Evolutionary conservation across 2,113 vertebrate genomes (phyloP).

Genomic region (Colistium nudipinnis): DNA sequence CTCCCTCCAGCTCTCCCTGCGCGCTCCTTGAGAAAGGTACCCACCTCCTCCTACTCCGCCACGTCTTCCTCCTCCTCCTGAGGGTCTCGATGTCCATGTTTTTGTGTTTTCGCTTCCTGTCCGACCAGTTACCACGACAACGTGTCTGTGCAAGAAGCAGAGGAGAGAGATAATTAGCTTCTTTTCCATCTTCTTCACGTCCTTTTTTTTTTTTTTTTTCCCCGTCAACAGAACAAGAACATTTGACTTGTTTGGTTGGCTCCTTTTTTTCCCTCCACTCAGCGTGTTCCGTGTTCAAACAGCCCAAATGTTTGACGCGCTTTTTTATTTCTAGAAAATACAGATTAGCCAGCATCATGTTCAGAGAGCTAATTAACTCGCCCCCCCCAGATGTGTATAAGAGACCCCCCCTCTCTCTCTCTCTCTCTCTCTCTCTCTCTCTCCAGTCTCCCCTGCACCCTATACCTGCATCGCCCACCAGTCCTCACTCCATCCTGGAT

Average conservation of each 20-base stretch:
- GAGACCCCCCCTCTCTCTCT: neutral
- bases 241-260: neutral
- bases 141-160: too few species aligned
- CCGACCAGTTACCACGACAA: neutral
- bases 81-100: constrained; percentile 30
- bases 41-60: constrained; percentile 54
- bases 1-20: constrained; percentile 93
- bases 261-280: neutral
- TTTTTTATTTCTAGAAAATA: neutral
- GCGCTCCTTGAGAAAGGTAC: constrained; percentile 93
- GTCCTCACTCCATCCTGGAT: constrained; percentile 92
- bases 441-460: constrained; percentile 92
- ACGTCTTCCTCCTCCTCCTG: constrained; percentile 29
- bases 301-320: too few species aligned
- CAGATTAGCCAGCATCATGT: too few species aligned
- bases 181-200: neutral
- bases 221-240: neutral
- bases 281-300: too few species aligned
- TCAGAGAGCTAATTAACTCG: too few species aligned
- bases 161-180: too few species aligned
- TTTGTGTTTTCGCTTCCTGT: neutral
- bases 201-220: neutral
- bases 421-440: neutral
- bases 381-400: too few species aligned
- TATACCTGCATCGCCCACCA: constrained; percentile 96